Base-by-base conservation (phyloP, 1,140 invertebrate genomes). In the Pantala flavescens region DNA sequence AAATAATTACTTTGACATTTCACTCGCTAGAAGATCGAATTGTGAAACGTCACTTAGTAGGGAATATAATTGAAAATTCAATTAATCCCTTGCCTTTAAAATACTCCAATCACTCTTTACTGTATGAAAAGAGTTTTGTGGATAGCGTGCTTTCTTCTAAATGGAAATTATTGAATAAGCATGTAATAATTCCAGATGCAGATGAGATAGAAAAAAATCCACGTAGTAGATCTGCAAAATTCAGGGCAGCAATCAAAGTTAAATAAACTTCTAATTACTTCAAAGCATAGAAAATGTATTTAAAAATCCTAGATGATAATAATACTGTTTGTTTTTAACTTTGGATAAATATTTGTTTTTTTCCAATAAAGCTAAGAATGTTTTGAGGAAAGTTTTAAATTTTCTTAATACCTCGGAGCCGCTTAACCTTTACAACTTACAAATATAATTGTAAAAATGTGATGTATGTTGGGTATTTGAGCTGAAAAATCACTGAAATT, bases 1-100 rank as follows among this genome's bases (percentile, higher is more conserved):
- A 88, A 76, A 80, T 97, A 76, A 88, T 95, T 0, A 91, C 91
- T 0, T 88, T 98, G 10, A 90, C 92, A 7, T 98, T 98, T 83
- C 96, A 98, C 83, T 96, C 93, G 0, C 83, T 98, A 24, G 97
- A 99, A 86, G 96, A 98, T 83, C 91, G 91, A n/a, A 94, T 98
- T 76, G 89, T 98, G 0, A 98, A 98, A 83, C 85, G 94, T 43
- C 94, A 98, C 83, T 86, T 99, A 36, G 83, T 87, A 72, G 93
- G 92, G 0, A 90, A 93, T 80, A 85, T 93, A 70, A 83, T 88
- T 23, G 88, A 92, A 77, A 87, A 89, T 77, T 79, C 85, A 23
- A 86, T 88, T 14, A 92, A 90, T 82, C 83, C 84, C 7, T 78
- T 91, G 10, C 87, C 91, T 0, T 80, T 92, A 19, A 90, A 88